phyloP scores from a whole-genome alignment of 2,797 vertebrate species.

The Eulemur coronatus region DNA sequence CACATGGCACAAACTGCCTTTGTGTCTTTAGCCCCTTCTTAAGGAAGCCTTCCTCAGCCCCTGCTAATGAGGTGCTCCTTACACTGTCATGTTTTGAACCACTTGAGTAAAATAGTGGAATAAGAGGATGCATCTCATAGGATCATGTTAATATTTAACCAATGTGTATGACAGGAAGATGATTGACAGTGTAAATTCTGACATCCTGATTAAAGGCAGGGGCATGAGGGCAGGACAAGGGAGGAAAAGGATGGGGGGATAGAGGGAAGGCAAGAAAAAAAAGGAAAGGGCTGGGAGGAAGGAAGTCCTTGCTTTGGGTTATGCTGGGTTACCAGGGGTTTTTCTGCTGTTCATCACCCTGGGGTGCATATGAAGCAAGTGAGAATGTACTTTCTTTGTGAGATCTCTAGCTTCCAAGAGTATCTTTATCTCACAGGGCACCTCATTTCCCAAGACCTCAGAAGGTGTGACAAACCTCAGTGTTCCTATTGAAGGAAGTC shows the following conservation, averaged over 20 bases:
- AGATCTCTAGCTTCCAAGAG: slow-evolving; percentile 53
- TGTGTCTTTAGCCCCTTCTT: not conserved
- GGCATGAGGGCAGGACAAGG: not conserved
- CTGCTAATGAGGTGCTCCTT: not conserved
- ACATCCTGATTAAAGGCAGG: not conserved
- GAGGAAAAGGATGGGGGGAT: not conserved
- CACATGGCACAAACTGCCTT: not conserved
- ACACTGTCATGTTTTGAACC: not conserved
- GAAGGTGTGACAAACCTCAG: not conserved
- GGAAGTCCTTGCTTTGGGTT: not conserved
- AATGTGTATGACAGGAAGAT: not conserved
- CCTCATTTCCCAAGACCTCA: not conserved
- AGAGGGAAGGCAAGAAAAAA: not conserved
- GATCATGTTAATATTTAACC: not conserved
- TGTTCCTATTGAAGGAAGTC: not conserved
- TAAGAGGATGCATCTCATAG: not conserved
- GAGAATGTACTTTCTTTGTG: slow-evolving; percentile 40
- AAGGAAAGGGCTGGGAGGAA: not conserved
- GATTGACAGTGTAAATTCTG: not conserved
- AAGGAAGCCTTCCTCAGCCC: not conserved
- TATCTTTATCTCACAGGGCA: slow-evolving; percentile 14
- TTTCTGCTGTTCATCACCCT: not conserved
- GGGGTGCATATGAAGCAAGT: not conserved
- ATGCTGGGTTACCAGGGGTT: not conserved
- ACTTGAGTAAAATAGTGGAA: not conserved